phyloP scores from a whole-genome alignment of 2,113 vertebrate genomes.

The Paraplagusia blochii region DNA sequence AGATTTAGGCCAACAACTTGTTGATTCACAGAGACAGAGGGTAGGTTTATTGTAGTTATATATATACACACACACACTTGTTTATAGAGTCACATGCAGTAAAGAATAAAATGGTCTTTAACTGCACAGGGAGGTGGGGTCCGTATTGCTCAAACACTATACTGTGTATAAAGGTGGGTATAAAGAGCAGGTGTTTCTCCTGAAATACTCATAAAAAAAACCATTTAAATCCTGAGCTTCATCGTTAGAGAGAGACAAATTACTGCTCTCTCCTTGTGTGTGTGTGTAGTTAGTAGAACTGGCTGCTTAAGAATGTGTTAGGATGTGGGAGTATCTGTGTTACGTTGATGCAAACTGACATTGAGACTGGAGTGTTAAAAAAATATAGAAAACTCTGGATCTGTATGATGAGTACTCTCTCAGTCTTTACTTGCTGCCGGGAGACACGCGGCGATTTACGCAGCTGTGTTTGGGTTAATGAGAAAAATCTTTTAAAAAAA shows the following conservation, averaged over 20 bases:
- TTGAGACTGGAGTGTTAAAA: conserved; percentile 1
- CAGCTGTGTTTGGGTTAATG: conserved; percentile 35
- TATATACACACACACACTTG: too few relatives aligned
- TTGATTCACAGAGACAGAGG: background rate
- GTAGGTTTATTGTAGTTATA: background rate
- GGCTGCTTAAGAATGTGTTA: conserved; percentile 28
- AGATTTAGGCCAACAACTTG: background rate
- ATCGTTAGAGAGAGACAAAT: conserved; percentile 7
- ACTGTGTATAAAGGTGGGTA: conserved; percentile 14
- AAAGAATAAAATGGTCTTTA: conserved; percentile 5
- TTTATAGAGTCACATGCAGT: conserved; percentile 2
- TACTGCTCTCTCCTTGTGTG: conserved; percentile 20
- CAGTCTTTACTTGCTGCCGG: background rate
- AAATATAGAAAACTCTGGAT: background rate
- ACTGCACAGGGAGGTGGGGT: conserved; percentile 1
- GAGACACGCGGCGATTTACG: conserved; percentile 24
- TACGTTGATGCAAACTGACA: conserved; percentile 5
- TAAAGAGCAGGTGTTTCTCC: conserved; percentile 29
- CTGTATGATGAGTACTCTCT: too few relatives aligned
- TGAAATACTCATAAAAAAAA: conserved; percentile 38
- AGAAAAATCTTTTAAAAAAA: conserved; percentile 24
- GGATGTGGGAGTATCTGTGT: conserved; percentile 19
- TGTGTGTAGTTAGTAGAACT: conserved; percentile 6
- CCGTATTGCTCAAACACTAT: conserved; percentile 11
- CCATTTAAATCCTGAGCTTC: conserved; percentile 23